Base-by-base conservation (phyloP, 2,113 vertebrate genomes). In the Ochotona curzoniae region DNA sequence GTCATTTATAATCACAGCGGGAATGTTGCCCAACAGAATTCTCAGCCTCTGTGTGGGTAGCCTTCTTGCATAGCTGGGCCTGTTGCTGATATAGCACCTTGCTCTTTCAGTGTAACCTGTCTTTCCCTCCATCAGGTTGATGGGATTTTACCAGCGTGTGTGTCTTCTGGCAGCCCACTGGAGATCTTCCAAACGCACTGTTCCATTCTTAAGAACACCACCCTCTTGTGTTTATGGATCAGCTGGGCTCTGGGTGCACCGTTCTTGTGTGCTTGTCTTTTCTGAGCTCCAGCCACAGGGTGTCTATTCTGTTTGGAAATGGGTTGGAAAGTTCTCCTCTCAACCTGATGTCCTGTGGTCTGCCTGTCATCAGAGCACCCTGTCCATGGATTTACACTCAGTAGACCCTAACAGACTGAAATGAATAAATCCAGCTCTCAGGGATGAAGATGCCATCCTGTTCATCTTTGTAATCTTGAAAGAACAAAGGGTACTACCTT, bases 321-420 rank as follows among this genome's bases (percentile, higher is more conserved):
- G 64, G 57, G 32, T 26, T 90, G 60, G 7, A 38, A 44, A 90
- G 18, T 8, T 44, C 23, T 74, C 30, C 28, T 84, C 2, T 47
- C 26, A 38, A 60, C 70, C 49, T 35, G 30, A 14, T 38, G 1
- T 70, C 61, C 64, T 90, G 57, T 73, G 9, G 2, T 64, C 79
- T 85, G 49, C 84, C 87, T 93, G 28, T 74, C 78, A 83, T 57
- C 49, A 81, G 64, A 88, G 35, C 35, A 87, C 21, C 26, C 61
- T 76, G 70, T 35, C 74, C 74, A 57, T 13, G 28, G 23, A 78
- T 78, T 54, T 69, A 67, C 25, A 76, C 28, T 66, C 26, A 32
- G 32, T 60, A 75, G 47, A 83, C 26, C 7, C 21, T 28, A 32
- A 7, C 66, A 79, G 80, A 74, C 14, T 74, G 57, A 87, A 49